These are phyloP conservation scores for Neoaliturus tenellus DNA, from an alignment of 2,888 invertebrate species.

Conservation along the genomic window DNA sequence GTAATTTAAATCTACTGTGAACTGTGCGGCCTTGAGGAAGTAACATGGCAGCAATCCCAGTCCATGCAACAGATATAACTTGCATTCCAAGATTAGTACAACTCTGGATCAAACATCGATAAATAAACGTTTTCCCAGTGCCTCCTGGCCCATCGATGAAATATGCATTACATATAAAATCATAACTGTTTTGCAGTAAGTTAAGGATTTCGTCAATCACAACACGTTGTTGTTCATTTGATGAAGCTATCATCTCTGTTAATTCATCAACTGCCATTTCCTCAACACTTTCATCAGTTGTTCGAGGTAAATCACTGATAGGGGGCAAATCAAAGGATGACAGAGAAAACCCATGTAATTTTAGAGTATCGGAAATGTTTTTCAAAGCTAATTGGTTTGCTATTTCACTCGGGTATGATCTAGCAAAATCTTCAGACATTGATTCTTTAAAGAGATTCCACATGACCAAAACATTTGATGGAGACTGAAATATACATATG, in stretches of 20 bases:
- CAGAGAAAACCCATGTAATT: constrained; percentile 30
- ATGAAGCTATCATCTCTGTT: background rate
- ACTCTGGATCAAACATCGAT: constrained; percentile 57
- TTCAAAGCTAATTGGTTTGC: background rate
- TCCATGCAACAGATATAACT: no score
- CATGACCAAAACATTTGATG: constrained; percentile 63
- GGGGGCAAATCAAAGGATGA: no score
- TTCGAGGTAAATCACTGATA: constrained; percentile 9
- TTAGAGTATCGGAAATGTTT: no score
- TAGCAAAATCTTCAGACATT: constrained; percentile 62
- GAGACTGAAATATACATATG: constrained; percentile 66
- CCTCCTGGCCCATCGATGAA: no score
- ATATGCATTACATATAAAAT: no score
- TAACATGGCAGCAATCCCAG: constrained; percentile 66
- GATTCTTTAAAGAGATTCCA: constrained; percentile 65
- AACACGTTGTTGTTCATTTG: constrained; percentile 63
- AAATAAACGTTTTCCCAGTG: no score
- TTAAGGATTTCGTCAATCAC: no score
- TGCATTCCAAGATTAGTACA: background rate
- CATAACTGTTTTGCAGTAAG: constrained; percentile 59
- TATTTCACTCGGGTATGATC: background rate
- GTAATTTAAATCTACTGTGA: constrained; percentile 67
- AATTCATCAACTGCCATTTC: background rate
- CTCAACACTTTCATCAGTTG: constrained; percentile 58
- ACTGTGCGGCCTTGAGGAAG: constrained; percentile 67